phyloP scores from a whole-genome alignment of 2,888 invertebrate species.

The Euzophera pinguis region DNA sequence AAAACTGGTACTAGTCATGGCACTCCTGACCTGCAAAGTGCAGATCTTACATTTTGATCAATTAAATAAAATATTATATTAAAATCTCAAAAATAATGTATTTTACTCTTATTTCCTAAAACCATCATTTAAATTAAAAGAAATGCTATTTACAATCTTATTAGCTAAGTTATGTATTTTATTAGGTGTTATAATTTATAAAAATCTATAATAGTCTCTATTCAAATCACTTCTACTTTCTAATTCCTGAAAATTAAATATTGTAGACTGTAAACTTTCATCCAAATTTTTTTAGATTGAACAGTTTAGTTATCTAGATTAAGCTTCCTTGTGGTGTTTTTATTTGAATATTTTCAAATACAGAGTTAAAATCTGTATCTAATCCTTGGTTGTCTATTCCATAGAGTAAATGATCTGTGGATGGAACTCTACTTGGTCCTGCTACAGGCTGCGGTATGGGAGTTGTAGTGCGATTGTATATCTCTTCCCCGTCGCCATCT shows the following conservation, averaged over 20 bases:
- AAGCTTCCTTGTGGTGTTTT: slow-evolving; percentile 66
- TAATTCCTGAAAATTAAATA: background rate
- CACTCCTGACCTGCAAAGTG: slow-evolving; percentile 40
- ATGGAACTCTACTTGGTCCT: slow-evolving; percentile 67
- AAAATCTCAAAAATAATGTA: slow-evolving; percentile 8
- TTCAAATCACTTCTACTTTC: background rate
- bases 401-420: slow-evolving; percentile 69
- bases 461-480: slow-evolving; percentile 71
- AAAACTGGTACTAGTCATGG: slow-evolving; percentile 44
- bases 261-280: background rate
- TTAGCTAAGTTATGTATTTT: background rate
- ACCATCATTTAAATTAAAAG: background rate
- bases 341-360: slow-evolving; percentile 81
- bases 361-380: slow-evolving; percentile 82
- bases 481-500: slow-evolving; percentile 61
- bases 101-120: slow-evolving; percentile 18
- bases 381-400: slow-evolving; percentile 81
- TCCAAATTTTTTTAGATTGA: too few species aligned
- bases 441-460: slow-evolving; percentile 51
- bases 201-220: background rate
- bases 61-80: slow-evolving; percentile 9
- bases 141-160: slow-evolving; percentile 10
- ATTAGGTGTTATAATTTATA: background rate
- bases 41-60: slow-evolving; percentile 35
- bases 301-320: slow-evolving; percentile 35